Conservation (phyloP, 1,140 invertebrate genomes). For the Caenorhabditis brenneri region DNA sequence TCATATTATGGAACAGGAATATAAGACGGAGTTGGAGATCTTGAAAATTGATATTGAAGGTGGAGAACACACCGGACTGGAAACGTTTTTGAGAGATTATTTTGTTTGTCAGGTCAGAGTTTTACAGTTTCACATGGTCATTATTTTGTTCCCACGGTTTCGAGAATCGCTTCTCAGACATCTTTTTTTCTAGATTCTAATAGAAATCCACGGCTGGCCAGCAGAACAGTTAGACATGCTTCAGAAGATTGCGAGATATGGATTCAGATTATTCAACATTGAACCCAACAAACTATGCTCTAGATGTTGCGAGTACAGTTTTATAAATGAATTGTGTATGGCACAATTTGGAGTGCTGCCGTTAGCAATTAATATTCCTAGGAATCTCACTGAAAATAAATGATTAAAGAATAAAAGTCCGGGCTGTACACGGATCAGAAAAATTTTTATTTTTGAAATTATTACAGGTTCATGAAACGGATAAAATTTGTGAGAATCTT, state of each 20-base stretch:
- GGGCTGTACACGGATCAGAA: too few relatives aligned
- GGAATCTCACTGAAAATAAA: not conserved
- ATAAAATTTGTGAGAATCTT: too few relatives aligned
- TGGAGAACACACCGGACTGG: slow-evolving; percentile 28
- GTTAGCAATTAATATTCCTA: slow-evolving; percentile 3
- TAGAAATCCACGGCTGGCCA: slow-evolving; percentile 13
- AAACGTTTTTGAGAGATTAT: not conserved
- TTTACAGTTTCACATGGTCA: too few relatives aligned
- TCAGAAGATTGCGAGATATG: slow-evolving; percentile 10
- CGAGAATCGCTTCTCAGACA: too few relatives aligned
- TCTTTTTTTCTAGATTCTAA: not conserved
- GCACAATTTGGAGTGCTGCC: not conserved
- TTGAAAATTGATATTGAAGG: not conserved
- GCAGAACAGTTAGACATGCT: not conserved
- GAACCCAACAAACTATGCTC: not conserved
- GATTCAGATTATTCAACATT: slow-evolving; percentile 15
- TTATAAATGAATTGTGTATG: slow-evolving; percentile 25
- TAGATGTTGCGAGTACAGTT: slow-evolving; percentile 9
- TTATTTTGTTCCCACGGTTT: too few relatives aligned
- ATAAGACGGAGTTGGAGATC: not conserved
- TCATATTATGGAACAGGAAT: not conserved
- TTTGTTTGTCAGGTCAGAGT: slow-evolving; percentile 24
- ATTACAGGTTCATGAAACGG: too few relatives aligned
- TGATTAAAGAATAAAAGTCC: too few relatives aligned
- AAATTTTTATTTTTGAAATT: too few relatives aligned